Evolutionary conservation across 2,113 vertebrate genomes (phyloP).

Genomic region (Phoxinus phoxinus): DNA sequence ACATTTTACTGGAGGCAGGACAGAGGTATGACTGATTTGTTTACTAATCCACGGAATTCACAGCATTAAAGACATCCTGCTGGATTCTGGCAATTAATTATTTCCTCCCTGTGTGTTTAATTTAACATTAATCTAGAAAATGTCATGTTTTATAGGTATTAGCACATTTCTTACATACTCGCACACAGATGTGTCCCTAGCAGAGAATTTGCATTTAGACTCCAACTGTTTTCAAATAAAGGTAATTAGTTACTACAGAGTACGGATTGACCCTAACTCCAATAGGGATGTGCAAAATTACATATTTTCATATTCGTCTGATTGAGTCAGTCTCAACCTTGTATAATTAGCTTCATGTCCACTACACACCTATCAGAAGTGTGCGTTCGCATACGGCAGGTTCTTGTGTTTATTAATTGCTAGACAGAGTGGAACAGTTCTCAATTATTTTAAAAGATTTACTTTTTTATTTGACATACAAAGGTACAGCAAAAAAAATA

Average conservation of each 20-base stretch:
- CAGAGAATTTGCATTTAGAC: neutral
- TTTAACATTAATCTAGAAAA: conserved; percentile 10
- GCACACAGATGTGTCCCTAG: neutral
- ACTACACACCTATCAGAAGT: neutral
- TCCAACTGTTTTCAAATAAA: conserved; percentile 18
- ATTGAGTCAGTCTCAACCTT: neutral
- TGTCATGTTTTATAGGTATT: conserved; percentile 18
- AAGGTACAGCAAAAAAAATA: no score
- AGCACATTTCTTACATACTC: neutral
- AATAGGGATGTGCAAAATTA: neutral
- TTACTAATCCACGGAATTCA: conserved; percentile 56
- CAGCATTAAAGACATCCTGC: conserved; percentile 1
- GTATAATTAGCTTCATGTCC: neutral
- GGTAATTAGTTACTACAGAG: neutral
- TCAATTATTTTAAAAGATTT: neutral
- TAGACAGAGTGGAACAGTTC: neutral
- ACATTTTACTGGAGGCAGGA: conserved; percentile 47
- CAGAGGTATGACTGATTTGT: conserved; percentile 53
- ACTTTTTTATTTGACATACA: neutral
- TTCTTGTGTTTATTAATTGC: neutral
- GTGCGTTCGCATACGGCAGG: neutral
- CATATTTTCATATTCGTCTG: neutral
- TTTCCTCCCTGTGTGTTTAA: neutral
- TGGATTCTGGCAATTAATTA: conserved; percentile 35
- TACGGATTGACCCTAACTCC: neutral